Percentiles rank a stretch among this genome's conserved stretches.
phyloP scores from a whole-genome alignment of 64 coral and sea anemone species.

The Montipora efflorescens region DNA sequence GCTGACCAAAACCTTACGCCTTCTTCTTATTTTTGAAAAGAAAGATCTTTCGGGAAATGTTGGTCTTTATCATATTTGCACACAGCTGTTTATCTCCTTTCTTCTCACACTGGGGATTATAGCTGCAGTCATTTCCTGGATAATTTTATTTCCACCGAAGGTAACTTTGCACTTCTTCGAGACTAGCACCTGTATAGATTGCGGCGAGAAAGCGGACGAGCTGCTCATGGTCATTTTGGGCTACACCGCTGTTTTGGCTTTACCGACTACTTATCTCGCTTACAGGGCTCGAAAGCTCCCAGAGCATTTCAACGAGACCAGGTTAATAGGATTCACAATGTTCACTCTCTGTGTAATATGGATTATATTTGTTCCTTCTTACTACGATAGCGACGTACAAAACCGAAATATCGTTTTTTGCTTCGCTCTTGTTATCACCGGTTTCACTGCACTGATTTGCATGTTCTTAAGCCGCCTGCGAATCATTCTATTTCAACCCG shows the following conservation, averaged over 20 bases:
- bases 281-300: slow-evolving; percentile 83
- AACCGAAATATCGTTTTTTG: slow-evolving; percentile 62
- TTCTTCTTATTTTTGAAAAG: slow-evolving; percentile 83
- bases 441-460: slow-evolving; percentile 73
- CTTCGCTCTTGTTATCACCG: slow-evolving; percentile 67
- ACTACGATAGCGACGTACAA: slow-evolving; percentile 51
- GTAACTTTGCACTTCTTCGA: slow-evolving; percentile 75
- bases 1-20: slow-evolving; percentile 84
- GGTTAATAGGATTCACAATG: slow-evolving; percentile 88
- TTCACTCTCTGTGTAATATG: slow-evolving; percentile 88
- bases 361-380: slow-evolving; percentile 61
- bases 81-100: slow-evolving; percentile 76
- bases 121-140: slow-evolving; percentile 34
- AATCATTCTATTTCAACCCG: slow-evolving; percentile 89
- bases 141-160: slow-evolving; percentile 66
- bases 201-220: slow-evolving; percentile 62
- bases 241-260: slow-evolving; percentile 86
- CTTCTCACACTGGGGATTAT: slow-evolving; percentile 54
- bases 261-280: slow-evolving; percentile 75
- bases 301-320: slow-evolving; percentile 89
- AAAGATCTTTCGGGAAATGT: slow-evolving; percentile 63
- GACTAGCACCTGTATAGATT: slow-evolving; percentile 63
- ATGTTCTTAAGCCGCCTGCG: slow-evolving; percentile 76
- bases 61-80: slow-evolving; percentile 61
- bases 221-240: slow-evolving; percentile 86